These are phyloP conservation scores for Cotesia vestalis DNA, from an alignment of 1,140 invertebrate species.

Conservation along the genomic window DNA sequence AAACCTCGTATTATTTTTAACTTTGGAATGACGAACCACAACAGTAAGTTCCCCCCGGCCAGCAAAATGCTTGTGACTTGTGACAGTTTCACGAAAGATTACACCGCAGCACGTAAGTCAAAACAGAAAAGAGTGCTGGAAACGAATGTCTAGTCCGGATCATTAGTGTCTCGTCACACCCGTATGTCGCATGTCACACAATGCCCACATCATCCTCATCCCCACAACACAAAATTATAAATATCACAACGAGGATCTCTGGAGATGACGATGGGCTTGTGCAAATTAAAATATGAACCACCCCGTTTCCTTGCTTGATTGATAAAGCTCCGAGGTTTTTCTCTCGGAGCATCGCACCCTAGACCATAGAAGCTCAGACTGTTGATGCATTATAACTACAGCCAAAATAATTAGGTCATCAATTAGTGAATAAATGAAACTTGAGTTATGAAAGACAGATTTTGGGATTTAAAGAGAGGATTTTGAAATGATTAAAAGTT, in stretches of 20 bases:
- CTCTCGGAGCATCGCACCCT: not conserved
- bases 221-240: too few species aligned
- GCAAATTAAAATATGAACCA: too few species aligned
- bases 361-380: not conserved
- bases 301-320: too few species aligned
- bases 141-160: slow-evolving; percentile 14
- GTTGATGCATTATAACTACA: not conserved
- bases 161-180: slow-evolving; percentile 50
- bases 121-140: slow-evolving; percentile 18
- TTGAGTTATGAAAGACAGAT: slow-evolving; percentile 23
- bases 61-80: not conserved
- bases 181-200: slow-evolving; percentile 57
- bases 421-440: not conserved
- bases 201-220: slow-evolving; percentile 40
- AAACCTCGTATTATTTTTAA: not conserved
- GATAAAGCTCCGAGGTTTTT: too few species aligned
- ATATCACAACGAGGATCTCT: too few species aligned
- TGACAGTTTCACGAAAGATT: slow-evolving; percentile 22
- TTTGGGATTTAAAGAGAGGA: slow-evolving; percentile 21
- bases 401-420: not conserved
- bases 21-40: not conserved
- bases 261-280: too few species aligned
- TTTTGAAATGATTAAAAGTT: slow-evolving; percentile 27
- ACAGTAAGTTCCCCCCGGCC: not conserved
- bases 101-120: slow-evolving; percentile 15